These are phyloP conservation scores for Nycticorax nycticorax DNA, from an alignment of 2,113 vertebrate genomes.

Conservation along the genomic window DNA sequence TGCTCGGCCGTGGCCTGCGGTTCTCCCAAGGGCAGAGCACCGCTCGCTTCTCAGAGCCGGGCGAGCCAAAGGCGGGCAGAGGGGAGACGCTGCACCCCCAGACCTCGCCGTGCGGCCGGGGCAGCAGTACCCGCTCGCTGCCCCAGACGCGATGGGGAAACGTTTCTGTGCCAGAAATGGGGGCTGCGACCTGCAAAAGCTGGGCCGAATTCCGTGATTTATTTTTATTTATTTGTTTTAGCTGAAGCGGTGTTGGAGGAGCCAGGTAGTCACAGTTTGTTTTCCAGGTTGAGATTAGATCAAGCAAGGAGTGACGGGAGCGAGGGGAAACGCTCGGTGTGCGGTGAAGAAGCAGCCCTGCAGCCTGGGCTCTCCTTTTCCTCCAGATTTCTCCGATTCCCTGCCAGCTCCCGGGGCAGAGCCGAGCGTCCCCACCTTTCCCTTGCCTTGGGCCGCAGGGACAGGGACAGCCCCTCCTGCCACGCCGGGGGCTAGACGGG, in stretches of 20 bases:
- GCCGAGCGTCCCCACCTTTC: neutral
- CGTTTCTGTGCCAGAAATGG: rapidly evolving
- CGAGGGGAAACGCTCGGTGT: neutral
- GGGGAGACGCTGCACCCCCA: neutral
- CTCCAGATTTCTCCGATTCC: neutral
- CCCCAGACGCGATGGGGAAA: rapidly evolving
- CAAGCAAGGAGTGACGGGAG: neutral
- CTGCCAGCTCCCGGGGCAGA: neutral
- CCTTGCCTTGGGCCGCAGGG: neutral
- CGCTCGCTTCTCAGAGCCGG: neutral
- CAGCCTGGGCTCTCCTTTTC: neutral
- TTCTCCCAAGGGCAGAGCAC: neutral
- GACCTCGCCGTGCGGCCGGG: rapidly evolving
- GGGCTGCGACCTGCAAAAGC: neutral
- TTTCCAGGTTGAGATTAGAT: neutral
- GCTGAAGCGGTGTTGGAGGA: neutral
- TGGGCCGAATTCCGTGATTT: neutral
- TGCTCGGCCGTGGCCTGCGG: neutral
- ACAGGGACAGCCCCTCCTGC: neutral
- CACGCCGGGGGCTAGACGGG: rapidly evolving
- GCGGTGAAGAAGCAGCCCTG: neutral
- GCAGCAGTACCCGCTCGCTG: neutral
- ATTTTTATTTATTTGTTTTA: neutral
- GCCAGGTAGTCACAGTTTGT: neutral
- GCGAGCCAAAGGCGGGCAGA: neutral